Evolutionary conservation across 2,797 vertebrate genomes (phyloP), one percentile per base, ranked within the genome.

Genomic region (Setipinna tenuifilis): DNA sequence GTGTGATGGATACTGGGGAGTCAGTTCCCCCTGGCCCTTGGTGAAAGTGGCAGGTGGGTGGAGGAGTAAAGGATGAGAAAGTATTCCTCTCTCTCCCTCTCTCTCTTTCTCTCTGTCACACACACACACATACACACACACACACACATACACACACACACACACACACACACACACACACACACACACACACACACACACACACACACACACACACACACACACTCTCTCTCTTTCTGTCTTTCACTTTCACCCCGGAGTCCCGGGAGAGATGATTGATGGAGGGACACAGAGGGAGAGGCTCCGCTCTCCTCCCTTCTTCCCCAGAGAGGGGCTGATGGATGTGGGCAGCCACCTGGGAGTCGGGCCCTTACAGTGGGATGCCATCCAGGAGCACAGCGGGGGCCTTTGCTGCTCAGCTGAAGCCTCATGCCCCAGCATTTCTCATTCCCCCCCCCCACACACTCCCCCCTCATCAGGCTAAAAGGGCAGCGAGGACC

Each of bases 1-100:
- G 21, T 59, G 19, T 90, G 90, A 91, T 91, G 85, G 87, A 90
- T 91, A 82, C 80, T 54, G 86, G 83, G 82, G 82, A 75, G 87
- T 84, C 28, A 41, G 16, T 41, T 87, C 81, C 82, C 87, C 87
- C 83, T 86, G 83, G 88, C 84, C 50, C 84, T 86, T 84, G 82
- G 81, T 71, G 71, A 44, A 62, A 87, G 87, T 81, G 68, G 28
- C 80, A 88, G 82, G 81, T 89, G 84, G 89, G 59, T 75, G 54
- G 78, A 83, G 28, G 62, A 23, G 23, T 68, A 28, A 14, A 68
- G 9, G 23, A 68, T 68, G 62, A 28, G 62, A 68, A 28, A 14
- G 62, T 3, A 9, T 54, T 54, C 1, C 2, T 54, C 50, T 54
- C 2, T 9, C 6, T 54, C 50, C 6, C 7, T 54, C 50, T 54